Conservation (phyloP, 2,797 vertebrate genomes). For the Sebastes reedi region DNA sequence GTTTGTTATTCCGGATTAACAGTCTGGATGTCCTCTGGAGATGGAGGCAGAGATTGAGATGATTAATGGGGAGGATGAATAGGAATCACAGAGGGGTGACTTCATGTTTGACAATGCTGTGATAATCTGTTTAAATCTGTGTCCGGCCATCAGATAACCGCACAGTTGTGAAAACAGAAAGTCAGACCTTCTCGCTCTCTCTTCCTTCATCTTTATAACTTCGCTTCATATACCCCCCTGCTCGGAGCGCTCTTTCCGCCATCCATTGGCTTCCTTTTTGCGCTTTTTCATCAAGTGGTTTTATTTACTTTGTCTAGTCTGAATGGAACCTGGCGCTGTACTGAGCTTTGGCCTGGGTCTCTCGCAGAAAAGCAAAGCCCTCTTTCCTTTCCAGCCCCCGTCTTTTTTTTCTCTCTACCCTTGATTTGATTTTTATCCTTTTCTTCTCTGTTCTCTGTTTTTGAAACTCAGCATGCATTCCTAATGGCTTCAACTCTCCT, state of each 20-base stretch:
- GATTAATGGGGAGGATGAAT: slow-evolving; percentile 25
- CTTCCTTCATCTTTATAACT: slow-evolving; percentile 9
- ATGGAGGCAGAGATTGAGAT: neutral
- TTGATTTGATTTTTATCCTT: slow-evolving; percentile 69
- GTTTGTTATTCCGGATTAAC: slow-evolving; percentile 56
- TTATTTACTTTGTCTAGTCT: slow-evolving; percentile 74
- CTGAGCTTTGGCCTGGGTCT: slow-evolving; percentile 53
- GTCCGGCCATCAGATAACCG: slow-evolving; percentile 59
- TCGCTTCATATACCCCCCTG: neutral
- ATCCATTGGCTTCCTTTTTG: slow-evolving; percentile 40
- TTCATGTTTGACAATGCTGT: slow-evolving; percentile 42
- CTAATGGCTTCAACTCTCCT: slow-evolving; percentile 51
- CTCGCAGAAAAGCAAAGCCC: slow-evolving; percentile 46
- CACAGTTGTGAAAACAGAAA: slow-evolving; percentile 44
- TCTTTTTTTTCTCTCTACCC: slow-evolving; percentile 29
- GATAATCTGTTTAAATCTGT: slow-evolving; percentile 58
- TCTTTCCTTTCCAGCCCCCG: slow-evolving; percentile 43
- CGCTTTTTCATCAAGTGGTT: slow-evolving; percentile 62
- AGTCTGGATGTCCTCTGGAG: no score
- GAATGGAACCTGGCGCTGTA: slow-evolving; percentile 69
- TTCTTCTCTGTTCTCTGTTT: slow-evolving; percentile 59
- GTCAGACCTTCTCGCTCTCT: slow-evolving; percentile 15
- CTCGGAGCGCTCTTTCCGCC: slow-evolving; percentile 9
- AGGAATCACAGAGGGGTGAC: slow-evolving; percentile 3
- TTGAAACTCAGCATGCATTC: slow-evolving; percentile 63